These are phyloP conservation scores for Xenopus tropicalis DNA, from an alignment of 2,113 vertebrate genomes.

Conservation along the genomic window DNA sequence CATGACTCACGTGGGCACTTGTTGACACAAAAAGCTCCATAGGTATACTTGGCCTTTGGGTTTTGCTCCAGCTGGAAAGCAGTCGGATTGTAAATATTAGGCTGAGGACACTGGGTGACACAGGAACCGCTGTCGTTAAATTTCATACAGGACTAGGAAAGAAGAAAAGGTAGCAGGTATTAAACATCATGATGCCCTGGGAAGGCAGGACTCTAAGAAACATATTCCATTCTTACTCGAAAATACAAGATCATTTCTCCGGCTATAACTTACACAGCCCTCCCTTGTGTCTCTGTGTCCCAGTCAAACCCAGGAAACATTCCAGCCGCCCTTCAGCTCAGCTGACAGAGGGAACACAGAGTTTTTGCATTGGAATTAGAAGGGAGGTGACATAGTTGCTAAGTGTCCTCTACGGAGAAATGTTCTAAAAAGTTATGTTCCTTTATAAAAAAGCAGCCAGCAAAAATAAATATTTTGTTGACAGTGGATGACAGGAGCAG, in stretches of 20 bases:
- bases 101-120: slow-evolving; percentile 94
- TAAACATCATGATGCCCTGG: background rate
- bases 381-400: slow-evolving; percentile 27
- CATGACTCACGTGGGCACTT: slow-evolving; percentile 91
- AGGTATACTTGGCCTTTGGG: slow-evolving; percentile 93
- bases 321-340: slow-evolving; percentile 16
- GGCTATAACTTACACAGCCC: background rate
- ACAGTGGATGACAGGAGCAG: slow-evolving; percentile 40
- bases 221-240: background rate
- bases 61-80: slow-evolving; percentile 94
- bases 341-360: slow-evolving; percentile 34
- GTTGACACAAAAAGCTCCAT: slow-evolving; percentile 95
- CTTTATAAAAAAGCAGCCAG: slow-evolving; percentile 29
- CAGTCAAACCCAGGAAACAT: background rate
- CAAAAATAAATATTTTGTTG: slow-evolving; percentile 46
- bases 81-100: slow-evolving; percentile 94
- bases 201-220: background rate
- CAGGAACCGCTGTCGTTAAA: slow-evolving; percentile 97
- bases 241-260: background rate
- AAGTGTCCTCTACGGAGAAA: slow-evolving; percentile 23
- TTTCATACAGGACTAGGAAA: slow-evolving; percentile 89
- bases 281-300: background rate
- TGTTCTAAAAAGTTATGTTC: slow-evolving; percentile 30
- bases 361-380: slow-evolving; percentile 31
- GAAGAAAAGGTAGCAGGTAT: background rate